A percentile compares a stretch with the other conserved stretches of the same genome.
phyloP scores from a whole-genome alignment of 1,140 invertebrate species.

The Eupristina koningsbergeri region DNA sequence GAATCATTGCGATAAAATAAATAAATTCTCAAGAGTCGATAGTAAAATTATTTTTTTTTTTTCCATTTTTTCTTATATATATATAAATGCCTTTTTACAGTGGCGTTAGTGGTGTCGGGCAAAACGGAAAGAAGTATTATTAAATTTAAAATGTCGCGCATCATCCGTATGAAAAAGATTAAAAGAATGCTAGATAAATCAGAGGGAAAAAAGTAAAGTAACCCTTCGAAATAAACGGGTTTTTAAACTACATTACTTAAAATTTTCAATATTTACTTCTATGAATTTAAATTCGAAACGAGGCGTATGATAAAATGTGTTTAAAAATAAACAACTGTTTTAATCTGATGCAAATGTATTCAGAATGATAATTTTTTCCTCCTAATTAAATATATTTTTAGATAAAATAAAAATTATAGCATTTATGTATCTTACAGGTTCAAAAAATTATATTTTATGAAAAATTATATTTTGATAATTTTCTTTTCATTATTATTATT shows the following conservation, averaged over 20 bases:
- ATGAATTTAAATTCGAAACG: not conserved
- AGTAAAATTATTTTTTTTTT: not conserved
- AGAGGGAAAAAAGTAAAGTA: constrained; percentile 1
- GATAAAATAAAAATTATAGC: too few relatives aligned
- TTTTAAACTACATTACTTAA: not conserved
- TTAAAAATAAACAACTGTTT: too few relatives aligned
- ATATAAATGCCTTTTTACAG: constrained; percentile 19
- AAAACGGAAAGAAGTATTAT: constrained; percentile 55
- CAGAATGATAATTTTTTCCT: too few relatives aligned
- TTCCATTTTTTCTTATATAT: not conserved
- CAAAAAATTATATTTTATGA: too few relatives aligned
- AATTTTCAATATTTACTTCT: not conserved
- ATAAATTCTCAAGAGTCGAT: constrained; percentile 48
- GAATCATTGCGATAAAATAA: constrained; percentile 48
- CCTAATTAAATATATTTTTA: too few relatives aligned
- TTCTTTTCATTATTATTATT: not conserved
- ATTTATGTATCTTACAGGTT: too few relatives aligned
- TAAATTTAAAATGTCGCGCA: constrained; percentile 62
- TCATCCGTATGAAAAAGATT: constrained; percentile 51
- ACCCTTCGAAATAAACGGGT: not conserved
- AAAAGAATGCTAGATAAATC: constrained; percentile 9
- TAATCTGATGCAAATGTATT: too few relatives aligned
- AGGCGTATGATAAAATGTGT: not conserved
- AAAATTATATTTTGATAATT: too few relatives aligned
- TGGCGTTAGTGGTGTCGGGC: constrained; percentile 46